Conservation (phyloP, 2,113 vertebrate genomes). For the Tragelaphus buxtoni region DNA sequence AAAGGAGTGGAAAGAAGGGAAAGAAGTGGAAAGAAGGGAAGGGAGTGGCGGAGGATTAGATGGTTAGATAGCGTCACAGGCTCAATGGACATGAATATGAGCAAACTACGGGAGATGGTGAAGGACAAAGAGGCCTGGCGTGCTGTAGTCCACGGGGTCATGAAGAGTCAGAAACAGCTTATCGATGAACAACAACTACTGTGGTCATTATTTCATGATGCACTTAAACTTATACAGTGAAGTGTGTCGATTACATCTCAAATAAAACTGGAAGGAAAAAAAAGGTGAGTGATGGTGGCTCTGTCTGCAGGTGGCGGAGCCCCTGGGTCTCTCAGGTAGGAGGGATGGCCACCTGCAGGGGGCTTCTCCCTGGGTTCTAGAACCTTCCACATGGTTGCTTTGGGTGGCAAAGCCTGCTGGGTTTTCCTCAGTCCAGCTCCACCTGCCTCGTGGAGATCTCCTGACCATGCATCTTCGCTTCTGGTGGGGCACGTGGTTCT, state of each 20-base stretch:
- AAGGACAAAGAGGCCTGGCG: not conserved
- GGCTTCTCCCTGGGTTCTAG: not conserved
- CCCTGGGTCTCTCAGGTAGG: not conserved
- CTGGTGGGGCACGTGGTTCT: not conserved
- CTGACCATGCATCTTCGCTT: not conserved
- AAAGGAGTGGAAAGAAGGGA: not conserved
- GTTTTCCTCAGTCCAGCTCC: not conserved
- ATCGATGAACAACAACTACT: not conserved
- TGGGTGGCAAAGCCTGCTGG: not conserved
- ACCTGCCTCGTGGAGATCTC: not conserved
- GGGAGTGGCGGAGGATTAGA: not conserved
- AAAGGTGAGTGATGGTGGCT: not conserved
- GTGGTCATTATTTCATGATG: not conserved
- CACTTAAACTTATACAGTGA: not conserved
- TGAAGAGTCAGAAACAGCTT: not conserved
- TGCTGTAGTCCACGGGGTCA: not conserved
- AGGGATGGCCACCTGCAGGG: not conserved
- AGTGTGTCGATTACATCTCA: not conserved
- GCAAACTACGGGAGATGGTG: not conserved
- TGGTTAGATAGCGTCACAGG: not conserved
- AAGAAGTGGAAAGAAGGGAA: not conserved
- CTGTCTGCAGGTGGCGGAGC: not conserved
- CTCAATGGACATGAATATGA: not conserved
- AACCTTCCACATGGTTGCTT: not conserved
- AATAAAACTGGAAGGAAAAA: not conserved